phyloP scores from a whole-genome alignment of 37 sponge, comb jelly and placozoan genomes.

The Theonella swinhoei region DNA sequence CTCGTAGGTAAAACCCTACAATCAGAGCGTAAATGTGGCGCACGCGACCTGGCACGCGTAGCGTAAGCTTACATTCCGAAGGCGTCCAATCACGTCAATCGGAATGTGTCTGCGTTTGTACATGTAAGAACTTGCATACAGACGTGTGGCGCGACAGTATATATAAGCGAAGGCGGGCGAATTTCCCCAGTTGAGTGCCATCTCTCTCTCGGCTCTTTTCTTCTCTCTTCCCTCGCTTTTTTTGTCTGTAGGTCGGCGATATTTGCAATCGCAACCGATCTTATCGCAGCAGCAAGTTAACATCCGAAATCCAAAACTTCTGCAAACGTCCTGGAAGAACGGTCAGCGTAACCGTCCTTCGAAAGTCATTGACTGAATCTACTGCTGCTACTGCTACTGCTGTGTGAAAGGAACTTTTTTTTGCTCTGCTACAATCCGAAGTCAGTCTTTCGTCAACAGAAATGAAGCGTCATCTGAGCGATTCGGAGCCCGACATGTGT shows the following conservation, averaged over 20 bases:
- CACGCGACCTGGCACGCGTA: too few species aligned
- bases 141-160: too few species aligned
- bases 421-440: neutral
- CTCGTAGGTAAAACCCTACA: neutral
- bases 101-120: too few species aligned
- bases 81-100: too few species aligned
- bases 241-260: neutral
- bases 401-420: neutral
- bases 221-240: constrained; percentile 12
- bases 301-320: neutral
- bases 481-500: constrained; percentile 67
- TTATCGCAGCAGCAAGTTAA: too few species aligned
- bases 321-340: neutral
- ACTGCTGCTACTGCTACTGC: neutral
- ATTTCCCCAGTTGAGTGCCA: constrained; percentile 10
- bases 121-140: too few species aligned
- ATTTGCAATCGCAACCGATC: neutral
- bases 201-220: neutral
- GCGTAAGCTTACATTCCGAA: too few species aligned
- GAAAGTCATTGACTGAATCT: neutral
- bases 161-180: too few species aligned
- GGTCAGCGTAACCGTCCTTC: neutral
- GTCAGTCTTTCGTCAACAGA: too few species aligned
- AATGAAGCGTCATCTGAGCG: constrained; percentile 85
- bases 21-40: too few species aligned